phyloP scores from a whole-genome alignment of 2,888 invertebrate genomes.

The Drosophila austrosaltans region DNA sequence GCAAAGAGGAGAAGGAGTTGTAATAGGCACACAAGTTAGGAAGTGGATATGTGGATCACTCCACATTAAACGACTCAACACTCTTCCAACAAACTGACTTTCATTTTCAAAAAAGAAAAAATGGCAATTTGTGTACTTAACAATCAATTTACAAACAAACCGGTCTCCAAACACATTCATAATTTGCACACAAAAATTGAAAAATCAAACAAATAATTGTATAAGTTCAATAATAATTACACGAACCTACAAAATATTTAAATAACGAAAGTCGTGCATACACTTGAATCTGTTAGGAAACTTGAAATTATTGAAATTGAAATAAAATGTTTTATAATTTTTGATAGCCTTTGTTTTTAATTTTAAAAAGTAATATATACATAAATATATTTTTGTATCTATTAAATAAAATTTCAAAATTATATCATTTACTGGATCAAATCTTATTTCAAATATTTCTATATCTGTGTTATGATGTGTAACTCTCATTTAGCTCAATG shows the following conservation, averaged over 20 bases:
- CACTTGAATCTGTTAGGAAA: background rate
- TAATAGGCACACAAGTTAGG: conserved; percentile 28
- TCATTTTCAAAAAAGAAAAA: conserved; percentile 50
- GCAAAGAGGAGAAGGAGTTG: background rate
- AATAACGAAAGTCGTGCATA: too few relatives aligned
- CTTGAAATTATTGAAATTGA: background rate
- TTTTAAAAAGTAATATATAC: too few relatives aligned
- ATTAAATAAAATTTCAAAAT: background rate
- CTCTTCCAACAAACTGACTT: conserved; percentile 57
- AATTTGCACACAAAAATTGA: conserved; percentile 40
- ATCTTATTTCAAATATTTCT: background rate
- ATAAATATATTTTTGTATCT: too few relatives aligned
- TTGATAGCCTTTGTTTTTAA: too few relatives aligned
- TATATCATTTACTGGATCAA: background rate
- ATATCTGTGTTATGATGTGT: background rate
- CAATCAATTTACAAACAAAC: conserved; percentile 22
- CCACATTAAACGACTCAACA: conserved; percentile 36
- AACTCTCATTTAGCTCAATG: background rate
- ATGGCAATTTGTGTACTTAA: conserved; percentile 10
- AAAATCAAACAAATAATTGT: conserved; percentile 23
- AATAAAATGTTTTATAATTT: too few relatives aligned
- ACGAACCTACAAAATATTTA: background rate
- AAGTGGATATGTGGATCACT: conserved; percentile 32
- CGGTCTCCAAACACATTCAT: conserved; percentile 32
- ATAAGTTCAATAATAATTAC: conserved; percentile 30